These are phyloP conservation scores for Girardia tigrina DNA, from an alignment of 2,888 invertebrate genomes.

Conservation along the genomic window DNA sequence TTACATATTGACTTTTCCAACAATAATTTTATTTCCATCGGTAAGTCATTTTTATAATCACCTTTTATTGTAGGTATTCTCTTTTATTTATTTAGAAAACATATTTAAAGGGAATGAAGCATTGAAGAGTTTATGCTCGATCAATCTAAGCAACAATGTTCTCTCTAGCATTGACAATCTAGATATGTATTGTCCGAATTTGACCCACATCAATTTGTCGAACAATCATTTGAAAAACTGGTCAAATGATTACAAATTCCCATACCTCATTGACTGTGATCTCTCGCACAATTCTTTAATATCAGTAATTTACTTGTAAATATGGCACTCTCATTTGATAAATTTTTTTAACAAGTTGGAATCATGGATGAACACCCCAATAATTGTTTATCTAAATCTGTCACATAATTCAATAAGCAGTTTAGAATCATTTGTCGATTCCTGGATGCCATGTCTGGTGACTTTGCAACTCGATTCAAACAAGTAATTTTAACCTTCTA, in stretches of 20 bases:
- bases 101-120: not conserved
- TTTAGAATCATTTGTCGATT: not conserved
- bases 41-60: too few relatives aligned
- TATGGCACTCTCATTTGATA: too few relatives aligned
- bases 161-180: not conserved
- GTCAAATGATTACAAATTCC: not conserved
- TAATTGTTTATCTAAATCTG: not conserved
- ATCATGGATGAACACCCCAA: not conserved
- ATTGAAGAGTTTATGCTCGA: not conserved
- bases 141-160: not conserved
- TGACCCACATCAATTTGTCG: not conserved
- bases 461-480: not conserved
- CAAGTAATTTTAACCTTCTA: too few relatives aligned
- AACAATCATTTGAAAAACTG: not conserved
- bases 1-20: not conserved
- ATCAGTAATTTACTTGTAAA: not conserved
- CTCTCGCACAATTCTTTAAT: slow-evolving; percentile 5
- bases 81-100: not conserved
- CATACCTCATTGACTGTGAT: not conserved
- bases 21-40: not conserved
- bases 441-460: not conserved
- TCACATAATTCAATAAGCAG: not conserved
- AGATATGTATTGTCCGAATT: not conserved
- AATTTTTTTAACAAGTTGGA: too few relatives aligned
- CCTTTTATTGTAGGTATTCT: not conserved